Evolutionary conservation across 2,113 vertebrate species (phyloP), one percentile per base, ranked within the genome.

Genomic region (Dromaius novaehollandiae): DNA sequence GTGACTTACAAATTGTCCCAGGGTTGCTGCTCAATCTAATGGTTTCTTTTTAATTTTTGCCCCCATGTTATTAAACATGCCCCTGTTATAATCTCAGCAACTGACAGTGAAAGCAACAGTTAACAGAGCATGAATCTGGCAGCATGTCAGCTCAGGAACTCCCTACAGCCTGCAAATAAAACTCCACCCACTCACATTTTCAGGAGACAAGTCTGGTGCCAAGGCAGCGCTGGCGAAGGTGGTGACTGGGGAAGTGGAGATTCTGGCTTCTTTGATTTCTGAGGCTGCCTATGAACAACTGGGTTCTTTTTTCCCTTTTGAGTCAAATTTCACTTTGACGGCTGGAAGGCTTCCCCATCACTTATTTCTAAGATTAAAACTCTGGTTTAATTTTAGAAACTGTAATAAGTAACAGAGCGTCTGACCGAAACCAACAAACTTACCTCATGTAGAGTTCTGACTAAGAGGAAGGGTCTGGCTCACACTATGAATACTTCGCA

Each of bases 331-430:
- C 3, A 1, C 68, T 93, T 88, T 82, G 77, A 69, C 10, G 4
- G 42, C 74, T 82, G 80, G 74, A 90, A 93, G 87, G 55, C 81
- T 95, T 96, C 73, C 60, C 82, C 71, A 24, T 74, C 38, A 22
- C 71, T 93, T 82, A 64, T 88, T 91, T 96, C 82, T 93, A 89
- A 90, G 70, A 85, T 89, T 90, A 93, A 97, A 93, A 88, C 85
- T 81, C 84, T 2, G 32, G 51, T 89, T 92, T 83, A 55, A n/a
- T 94, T 89, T 95, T 74, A 95, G 95, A 90, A 94, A 93, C 82
- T 65, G 13, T 87, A 84, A 36, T 69, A 82, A 92, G 34, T 85
- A 89, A 55, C 63, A 12, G 2, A 70, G 40, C 9, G 4, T 82
- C 77, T 5, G 0, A 69, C 68, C 63, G 87, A 96, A 93, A 86